Base-by-base conservation (phyloP, 2,113 vertebrate genomes). In the Axis porcinus region DNA sequence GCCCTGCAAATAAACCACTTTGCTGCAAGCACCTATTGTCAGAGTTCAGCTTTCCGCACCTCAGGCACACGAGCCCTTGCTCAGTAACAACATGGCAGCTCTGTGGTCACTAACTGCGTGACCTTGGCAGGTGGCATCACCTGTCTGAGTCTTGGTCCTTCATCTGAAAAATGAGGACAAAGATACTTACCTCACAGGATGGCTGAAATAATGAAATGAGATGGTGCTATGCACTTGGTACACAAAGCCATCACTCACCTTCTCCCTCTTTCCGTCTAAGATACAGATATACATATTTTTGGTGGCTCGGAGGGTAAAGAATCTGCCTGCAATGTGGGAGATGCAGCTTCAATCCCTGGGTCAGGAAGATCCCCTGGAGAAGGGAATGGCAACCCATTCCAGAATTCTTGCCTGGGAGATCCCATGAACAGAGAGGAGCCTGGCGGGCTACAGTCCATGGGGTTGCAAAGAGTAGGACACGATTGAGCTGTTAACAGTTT, bases 161-260 rank as follows among this genome's bases (percentile, higher is more conserved):
- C 60, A 11, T 55, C 23, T 86, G 52, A 83, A 81, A 87, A 81
- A 74, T 50, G 16, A 88, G 21, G 45, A 14, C 54, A 70, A 84
- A 50, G 74, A n/a, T 13, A 27, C 50, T 33, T 33, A 21, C 28
- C n/a, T 89, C 54, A 27, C 8, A 57, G 64, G 67, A 50, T 12
- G 14, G 50, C 4, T 27, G 54, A 58, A 43, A 64, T 16, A 30
- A 67, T 54, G 70, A 58, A 64, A 94, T 27, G 40, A 94, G 87
- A 60, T 14, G 25, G 50, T 25, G 13, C 52, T 28, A 10, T 8
- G 47, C 3, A 15, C 55, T 76, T 45, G 58, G 21, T 7, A 12
- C 4, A 70, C 4, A 8, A 47, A 86, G 25, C 19, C 8, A 47
- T 25, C 10, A n/a, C 36, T 50, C 0, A 0, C 50, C 11, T 36